A percentile compares a stretch with the other conserved stretches of the same genome.
Evolutionary conservation across 2,113 vertebrate genomes (phyloP).

Genomic region (Phoxinus phoxinus): DNA sequence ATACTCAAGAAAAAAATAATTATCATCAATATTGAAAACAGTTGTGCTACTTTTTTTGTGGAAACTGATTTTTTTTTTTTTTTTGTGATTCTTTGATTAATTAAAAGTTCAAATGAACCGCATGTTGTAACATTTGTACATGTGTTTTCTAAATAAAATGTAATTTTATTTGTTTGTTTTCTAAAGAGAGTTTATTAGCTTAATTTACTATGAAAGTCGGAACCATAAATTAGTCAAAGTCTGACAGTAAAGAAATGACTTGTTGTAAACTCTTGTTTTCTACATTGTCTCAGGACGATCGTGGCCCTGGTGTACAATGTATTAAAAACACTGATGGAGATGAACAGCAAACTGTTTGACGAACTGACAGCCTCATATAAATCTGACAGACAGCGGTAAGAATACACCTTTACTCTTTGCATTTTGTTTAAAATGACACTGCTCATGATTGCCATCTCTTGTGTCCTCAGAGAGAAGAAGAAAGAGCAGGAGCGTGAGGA

Average conservation of each 20-base stretch:
- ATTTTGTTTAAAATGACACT: not conserved
- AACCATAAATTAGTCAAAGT: too few relatives aligned
- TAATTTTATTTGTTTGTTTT: too few relatives aligned
- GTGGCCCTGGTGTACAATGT: conserved; percentile 96
- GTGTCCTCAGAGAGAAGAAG: conserved; percentile 88
- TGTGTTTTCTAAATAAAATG: too few relatives aligned
- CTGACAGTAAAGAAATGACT: not conserved
- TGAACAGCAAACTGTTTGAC: conserved; percentile 95
- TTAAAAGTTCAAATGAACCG: too few relatives aligned
- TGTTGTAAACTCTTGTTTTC: not conserved
- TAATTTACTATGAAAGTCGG: too few relatives aligned
- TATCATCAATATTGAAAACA: too few relatives aligned
- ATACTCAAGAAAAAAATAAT: too few relatives aligned
- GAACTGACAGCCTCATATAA: conserved; percentile 96
- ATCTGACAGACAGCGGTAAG: conserved; percentile 90
- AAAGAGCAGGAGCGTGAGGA: conserved; percentile 96
- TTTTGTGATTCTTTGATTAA: too few relatives aligned
- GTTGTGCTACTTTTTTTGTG: too few relatives aligned
- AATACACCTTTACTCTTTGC: not conserved
- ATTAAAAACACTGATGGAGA: conserved; percentile 97
- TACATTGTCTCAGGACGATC: conserved; percentile 83
- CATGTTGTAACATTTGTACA: too few relatives aligned
- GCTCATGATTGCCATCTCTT: not conserved
- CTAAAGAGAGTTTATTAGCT: too few relatives aligned
- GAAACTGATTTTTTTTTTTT: too few relatives aligned